A percentile compares a stretch with the other conserved stretches of the same genome.
Conservation (phyloP, 2,113 vertebrate species). For the Coregonus clupeaformis region DNA sequence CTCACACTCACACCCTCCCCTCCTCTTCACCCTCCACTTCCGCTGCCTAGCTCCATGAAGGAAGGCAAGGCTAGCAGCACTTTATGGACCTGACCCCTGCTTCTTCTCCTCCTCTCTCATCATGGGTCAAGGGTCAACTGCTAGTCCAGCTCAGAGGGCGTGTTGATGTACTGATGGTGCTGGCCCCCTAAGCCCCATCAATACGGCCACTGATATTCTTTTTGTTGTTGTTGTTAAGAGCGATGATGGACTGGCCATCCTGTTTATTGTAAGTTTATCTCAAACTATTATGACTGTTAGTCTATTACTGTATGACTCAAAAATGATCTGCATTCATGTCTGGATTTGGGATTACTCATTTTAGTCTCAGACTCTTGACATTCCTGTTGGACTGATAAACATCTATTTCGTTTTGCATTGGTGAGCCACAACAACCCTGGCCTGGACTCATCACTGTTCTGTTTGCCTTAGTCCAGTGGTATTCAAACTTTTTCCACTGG, state of each 20-base stretch:
- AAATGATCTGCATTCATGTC: background rate
- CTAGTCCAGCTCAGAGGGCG: background rate
- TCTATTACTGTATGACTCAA: background rate
- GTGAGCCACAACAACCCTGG: background rate
- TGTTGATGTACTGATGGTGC: background rate
- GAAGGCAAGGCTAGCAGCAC: slow-evolving; percentile 31
- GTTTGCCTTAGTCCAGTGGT: slow-evolving; percentile 6
- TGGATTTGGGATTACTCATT: background rate
- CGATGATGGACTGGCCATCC: background rate
- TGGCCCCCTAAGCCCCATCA: background rate
- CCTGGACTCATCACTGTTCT: background rate
- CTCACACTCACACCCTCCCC: slow-evolving; percentile 14
- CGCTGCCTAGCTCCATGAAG: background rate
- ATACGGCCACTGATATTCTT: background rate
- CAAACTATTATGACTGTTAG: background rate
- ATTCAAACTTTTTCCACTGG: no score
- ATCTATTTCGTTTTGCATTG: background rate
- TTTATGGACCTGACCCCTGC: slow-evolving; percentile 62
- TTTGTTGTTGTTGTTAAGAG: no score
- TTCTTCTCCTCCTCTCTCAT: slow-evolving; percentile 53
- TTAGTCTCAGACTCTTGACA: background rate
- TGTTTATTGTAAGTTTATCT: background rate
- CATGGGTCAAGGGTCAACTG: background rate
- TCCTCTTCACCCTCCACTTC: slow-evolving; percentile 4
- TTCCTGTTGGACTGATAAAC: background rate